Conservation (phyloP, 2,888 invertebrate species). For the Leuctra nigra region DNA sequence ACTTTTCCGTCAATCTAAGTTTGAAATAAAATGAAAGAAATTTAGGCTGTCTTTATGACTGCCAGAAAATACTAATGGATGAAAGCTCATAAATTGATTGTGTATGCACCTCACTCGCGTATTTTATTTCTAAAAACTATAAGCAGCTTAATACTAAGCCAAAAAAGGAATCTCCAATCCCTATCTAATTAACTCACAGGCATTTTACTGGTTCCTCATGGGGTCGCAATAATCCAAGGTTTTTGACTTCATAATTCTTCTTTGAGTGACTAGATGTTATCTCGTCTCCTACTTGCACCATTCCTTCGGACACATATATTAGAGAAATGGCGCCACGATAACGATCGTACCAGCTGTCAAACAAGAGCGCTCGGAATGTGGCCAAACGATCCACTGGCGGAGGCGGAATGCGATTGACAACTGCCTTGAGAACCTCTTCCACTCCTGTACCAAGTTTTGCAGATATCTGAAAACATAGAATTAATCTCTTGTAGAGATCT, state of each 20-base stretch:
- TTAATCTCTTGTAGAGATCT: too few relatives aligned
- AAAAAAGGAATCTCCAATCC: too few relatives aligned
- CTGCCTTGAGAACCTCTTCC: conserved; percentile 63
- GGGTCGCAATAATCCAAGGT: conserved; percentile 73
- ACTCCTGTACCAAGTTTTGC: conserved; percentile 89
- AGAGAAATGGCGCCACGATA: conserved; percentile 76
- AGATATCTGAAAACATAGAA: conserved; percentile 52
- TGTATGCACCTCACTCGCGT: too few relatives aligned
- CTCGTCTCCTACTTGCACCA: conserved; percentile 62
- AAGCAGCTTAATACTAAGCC: too few relatives aligned
- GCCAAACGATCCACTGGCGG: conserved; percentile 54
- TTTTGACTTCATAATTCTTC: conserved; percentile 72
- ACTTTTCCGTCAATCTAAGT: too few relatives aligned
- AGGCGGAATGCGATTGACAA: conserved; percentile 72
- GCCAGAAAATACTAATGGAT: too few relatives aligned
- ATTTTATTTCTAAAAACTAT: too few relatives aligned
- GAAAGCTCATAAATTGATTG: too few relatives aligned
- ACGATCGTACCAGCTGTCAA: conserved; percentile 91
- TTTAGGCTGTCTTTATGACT: too few relatives aligned
- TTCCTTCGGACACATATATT: conserved; percentile 72
- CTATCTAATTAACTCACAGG: conserved; percentile 50
- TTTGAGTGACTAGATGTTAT: conserved; percentile 63
- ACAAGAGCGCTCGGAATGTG: conserved; percentile 73
- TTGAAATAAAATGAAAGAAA: too few relatives aligned
- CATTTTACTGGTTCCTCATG: conserved; percentile 56